phyloP scores from a whole-genome alignment of 35 echinoderm and acorn worm species.

The Lytechinus pictus region DNA sequence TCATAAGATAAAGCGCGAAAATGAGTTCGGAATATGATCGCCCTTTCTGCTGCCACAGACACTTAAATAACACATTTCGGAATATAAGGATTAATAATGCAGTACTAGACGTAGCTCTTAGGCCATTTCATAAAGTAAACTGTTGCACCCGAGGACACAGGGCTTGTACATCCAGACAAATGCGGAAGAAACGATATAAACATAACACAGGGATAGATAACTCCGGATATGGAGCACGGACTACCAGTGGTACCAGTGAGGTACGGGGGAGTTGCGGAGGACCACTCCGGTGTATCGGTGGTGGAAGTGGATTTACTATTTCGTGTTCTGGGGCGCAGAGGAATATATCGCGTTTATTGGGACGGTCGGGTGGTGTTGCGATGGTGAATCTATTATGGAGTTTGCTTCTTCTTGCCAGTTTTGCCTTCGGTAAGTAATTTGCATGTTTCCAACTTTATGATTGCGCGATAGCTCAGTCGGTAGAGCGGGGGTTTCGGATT shows the following conservation, averaged over 20 bases:
- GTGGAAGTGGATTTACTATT: background rate
- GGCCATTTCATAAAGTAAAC: background rate
- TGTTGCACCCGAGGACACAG: background rate
- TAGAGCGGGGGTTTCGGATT: too few species aligned
- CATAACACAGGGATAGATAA: background rate
- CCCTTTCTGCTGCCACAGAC: background rate
- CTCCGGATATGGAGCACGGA: background rate
- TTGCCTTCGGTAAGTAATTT: background rate
- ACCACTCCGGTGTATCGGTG: background rate
- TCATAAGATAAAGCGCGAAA: background rate
- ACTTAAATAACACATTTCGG: background rate
- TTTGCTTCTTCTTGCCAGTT: background rate
- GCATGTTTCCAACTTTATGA: too few species aligned
- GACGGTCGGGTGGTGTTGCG: background rate
- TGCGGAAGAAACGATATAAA: background rate
- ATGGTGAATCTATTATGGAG: background rate
- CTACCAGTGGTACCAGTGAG: background rate
- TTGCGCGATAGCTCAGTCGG: too few species aligned
- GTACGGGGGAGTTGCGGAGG: background rate
- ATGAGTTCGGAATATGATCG: background rate
- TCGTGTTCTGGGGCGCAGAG: background rate
- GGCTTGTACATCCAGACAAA: background rate
- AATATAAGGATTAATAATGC: background rate
- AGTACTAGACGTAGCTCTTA: background rate
- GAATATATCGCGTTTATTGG: background rate